These are phyloP conservation scores for Erebia palarica DNA, from an alignment of 2,888 invertebrate genomes.

Conservation along the genomic window DNA sequence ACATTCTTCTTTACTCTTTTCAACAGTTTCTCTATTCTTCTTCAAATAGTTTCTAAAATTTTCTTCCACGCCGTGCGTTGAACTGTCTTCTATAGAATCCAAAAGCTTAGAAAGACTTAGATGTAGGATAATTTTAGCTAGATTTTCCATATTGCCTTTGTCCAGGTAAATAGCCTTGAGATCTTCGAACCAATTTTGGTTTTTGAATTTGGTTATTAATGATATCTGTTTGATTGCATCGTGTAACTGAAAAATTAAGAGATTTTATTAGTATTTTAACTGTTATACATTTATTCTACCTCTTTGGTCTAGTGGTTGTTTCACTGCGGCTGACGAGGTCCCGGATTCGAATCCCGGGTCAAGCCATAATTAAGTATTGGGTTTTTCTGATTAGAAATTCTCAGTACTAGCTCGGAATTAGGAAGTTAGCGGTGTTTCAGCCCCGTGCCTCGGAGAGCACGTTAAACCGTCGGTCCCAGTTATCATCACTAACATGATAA, in stretches of 20 bases:
- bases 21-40: conserved; percentile 46
- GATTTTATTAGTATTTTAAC: background rate
- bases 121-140: conserved; percentile 57
- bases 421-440: too few relatives aligned
- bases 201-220: conserved; percentile 51
- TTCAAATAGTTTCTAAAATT: conserved; percentile 49
- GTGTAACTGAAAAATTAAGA: conserved; percentile 59
- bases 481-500: too few relatives aligned
- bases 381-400: too few relatives aligned
- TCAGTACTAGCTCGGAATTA: too few relatives aligned
- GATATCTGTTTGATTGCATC: conserved; percentile 59
- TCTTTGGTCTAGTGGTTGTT: too few relatives aligned
- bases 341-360: too few relatives aligned
- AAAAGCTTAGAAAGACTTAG: conserved; percentile 52
- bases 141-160: conserved; percentile 42
- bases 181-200: conserved; percentile 60
- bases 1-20: conserved; percentile 51
- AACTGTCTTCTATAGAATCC: conserved; percentile 54
- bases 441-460: too few relatives aligned
- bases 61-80: conserved; percentile 48
- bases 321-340: too few relatives aligned
- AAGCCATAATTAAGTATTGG: too few relatives aligned
- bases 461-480: too few relatives aligned
- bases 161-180: conserved; percentile 56
- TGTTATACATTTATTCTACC: too few relatives aligned